phyloP scores from a whole-genome alignment of 2,797 vertebrate species.

The Gorsachius magnificus region DNA sequence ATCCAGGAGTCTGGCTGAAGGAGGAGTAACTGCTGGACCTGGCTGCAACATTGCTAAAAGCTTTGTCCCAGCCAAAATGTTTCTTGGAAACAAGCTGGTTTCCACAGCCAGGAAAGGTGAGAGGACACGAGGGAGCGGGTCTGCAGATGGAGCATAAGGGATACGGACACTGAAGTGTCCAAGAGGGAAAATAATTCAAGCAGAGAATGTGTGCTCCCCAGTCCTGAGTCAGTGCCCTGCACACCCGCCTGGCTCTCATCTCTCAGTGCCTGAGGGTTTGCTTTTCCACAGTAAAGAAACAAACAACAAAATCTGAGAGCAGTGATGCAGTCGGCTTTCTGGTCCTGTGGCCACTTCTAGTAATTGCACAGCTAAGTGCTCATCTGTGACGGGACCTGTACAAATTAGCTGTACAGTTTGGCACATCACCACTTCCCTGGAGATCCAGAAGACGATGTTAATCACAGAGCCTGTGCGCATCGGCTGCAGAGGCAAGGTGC shows the following conservation, averaged over 20 bases:
- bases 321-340: not conserved
- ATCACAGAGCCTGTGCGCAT: not conserved
- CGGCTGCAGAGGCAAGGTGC: not conserved
- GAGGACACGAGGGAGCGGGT: not conserved
- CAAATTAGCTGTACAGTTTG: not conserved
- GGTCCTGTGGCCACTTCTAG: not conserved
- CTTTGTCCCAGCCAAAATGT: not conserved
- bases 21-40: not conserved
- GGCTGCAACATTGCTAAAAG: not conserved
- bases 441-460: not conserved
- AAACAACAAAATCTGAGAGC: not conserved
- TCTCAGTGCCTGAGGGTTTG: not conserved
- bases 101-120: slow-evolving; percentile 40
- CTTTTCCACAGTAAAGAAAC: not conserved
- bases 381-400: not conserved
- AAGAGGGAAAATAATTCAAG: not conserved
- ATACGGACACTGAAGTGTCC: not conserved
- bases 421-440: not conserved
- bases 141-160: slow-evolving; percentile 14
- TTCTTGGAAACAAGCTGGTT: slow-evolving; percentile 26
- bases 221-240: not conserved
- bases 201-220: not conserved
- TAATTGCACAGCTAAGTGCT: slow-evolving; percentile 10
- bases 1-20: not conserved
- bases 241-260: not conserved